Evolutionary conservation across 2,888 invertebrate species (phyloP).

Genomic region (Synanthedon vespiformis): DNA sequence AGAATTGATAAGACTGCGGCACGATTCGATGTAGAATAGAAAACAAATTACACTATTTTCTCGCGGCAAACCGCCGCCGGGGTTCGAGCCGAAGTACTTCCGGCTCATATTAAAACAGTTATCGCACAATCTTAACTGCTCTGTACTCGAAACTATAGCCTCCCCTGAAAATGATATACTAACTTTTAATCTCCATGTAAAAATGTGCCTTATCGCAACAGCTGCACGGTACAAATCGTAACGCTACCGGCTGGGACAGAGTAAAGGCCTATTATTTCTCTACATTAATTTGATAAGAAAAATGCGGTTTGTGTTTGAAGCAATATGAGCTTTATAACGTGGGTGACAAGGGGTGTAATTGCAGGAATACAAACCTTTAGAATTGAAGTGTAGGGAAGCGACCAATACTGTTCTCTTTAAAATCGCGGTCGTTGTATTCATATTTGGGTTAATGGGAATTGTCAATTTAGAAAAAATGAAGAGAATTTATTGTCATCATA

Average conservation of each 20-base stretch:
- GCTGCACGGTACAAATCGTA: constrained; percentile 19
- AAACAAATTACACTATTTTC: constrained; percentile 54
- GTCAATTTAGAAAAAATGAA: constrained; percentile 10
- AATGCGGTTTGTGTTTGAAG: constrained; percentile 23
- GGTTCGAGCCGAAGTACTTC: constrained; percentile 42
- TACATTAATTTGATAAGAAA: constrained; percentile 66
- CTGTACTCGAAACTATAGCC: constrained; percentile 61
- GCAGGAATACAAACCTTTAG: not conserved
- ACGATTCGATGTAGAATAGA: constrained; percentile 17
- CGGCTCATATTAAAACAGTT: constrained; percentile 67
- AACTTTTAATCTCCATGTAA: constrained; percentile 22
- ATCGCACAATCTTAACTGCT: constrained; percentile 65
- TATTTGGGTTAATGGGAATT: constrained; percentile 21
- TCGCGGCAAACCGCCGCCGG: constrained; percentile 27
- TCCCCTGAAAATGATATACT: constrained; percentile 59
- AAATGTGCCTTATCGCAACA: constrained; percentile 26
- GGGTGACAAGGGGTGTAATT: constrained; percentile 6
- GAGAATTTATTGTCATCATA: not conserved
- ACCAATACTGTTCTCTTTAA: constrained; percentile 20
- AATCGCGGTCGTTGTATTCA: constrained; percentile 23
- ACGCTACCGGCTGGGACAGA: constrained; percentile 3
- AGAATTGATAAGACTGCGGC: not conserved
- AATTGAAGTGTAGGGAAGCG: constrained; percentile 1
- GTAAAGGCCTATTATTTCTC: constrained; percentile 46
- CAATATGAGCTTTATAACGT: constrained; percentile 26